Percentiles rank a stretch among this genome's conserved stretches.
Conservation (phyloP, 2,888 invertebrate species). For the Dasypogon diadema region DNA sequence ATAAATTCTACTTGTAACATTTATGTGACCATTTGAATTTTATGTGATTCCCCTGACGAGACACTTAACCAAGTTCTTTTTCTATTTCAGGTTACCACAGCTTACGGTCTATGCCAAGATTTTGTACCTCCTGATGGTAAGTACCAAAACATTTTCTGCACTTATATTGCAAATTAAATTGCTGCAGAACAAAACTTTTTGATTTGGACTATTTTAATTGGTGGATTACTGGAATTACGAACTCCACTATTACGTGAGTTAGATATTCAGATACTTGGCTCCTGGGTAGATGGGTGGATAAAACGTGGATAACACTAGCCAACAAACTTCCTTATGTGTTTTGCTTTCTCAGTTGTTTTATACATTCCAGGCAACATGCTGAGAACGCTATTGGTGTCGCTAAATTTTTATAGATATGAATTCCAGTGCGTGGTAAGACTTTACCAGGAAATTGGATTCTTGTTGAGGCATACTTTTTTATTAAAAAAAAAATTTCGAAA, state of each 20-base stretch:
- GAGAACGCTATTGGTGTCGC: not conserved
- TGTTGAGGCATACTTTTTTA: no score
- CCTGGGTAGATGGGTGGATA: not conserved
- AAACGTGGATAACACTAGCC: no score
- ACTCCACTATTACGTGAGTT: not conserved
- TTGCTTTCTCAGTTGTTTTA: not conserved
- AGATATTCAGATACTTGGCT: not conserved
- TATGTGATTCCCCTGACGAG: conserved; percentile 11
- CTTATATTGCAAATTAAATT: not conserved
- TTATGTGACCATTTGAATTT: conserved; percentile 39
- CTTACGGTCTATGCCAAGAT: conserved; percentile 91
- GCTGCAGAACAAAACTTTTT: not conserved
- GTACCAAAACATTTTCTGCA: conserved; percentile 63
- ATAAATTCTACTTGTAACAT: conserved; percentile 26
- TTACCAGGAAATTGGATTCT: no score
- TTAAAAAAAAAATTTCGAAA: no score
- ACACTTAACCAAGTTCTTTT: conserved; percentile 29
- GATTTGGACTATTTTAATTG: not conserved
- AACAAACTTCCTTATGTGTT: not conserved
- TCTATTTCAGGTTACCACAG: conserved; percentile 84
- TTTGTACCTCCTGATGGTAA: conserved; percentile 91
- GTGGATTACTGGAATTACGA: not conserved
- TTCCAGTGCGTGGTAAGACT: no score
- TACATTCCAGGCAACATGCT: not conserved
- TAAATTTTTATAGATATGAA: no score